phyloP scores from a whole-genome alignment of 1,140 invertebrate species.

The Hestina assimilis region DNA sequence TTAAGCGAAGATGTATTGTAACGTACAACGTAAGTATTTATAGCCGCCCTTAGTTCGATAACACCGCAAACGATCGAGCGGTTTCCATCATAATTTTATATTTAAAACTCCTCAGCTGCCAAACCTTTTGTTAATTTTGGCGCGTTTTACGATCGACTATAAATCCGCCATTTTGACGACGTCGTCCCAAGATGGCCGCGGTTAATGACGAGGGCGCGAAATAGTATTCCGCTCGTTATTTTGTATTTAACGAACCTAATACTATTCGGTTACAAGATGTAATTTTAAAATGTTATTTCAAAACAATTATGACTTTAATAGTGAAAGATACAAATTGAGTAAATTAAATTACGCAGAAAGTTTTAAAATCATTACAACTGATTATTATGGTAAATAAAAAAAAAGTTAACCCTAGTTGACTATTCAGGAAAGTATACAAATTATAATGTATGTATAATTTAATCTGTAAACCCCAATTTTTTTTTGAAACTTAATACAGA shows the following conservation, averaged over 20 bases:
- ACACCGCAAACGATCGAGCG: conserved; percentile 36
- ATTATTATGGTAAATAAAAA: too few species aligned
- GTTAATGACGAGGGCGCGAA: conserved; percentile 29
- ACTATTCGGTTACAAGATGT: background rate
- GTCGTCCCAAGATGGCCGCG: conserved; percentile 35
- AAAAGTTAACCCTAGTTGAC: too few species aligned
- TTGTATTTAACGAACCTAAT: conserved; percentile 27
- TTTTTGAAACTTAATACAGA: too few species aligned
- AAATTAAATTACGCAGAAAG: too few species aligned
- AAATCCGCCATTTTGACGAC: conserved; percentile 45
- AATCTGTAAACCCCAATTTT: too few species aligned
- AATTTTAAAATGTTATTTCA: background rate
- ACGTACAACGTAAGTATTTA: conserved; percentile 23
- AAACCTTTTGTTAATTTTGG: conserved; percentile 68
- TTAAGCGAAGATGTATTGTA: too few species aligned
- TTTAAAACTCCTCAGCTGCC: conserved; percentile 64
- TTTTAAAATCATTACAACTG: too few species aligned
- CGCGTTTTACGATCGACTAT: conserved; percentile 47
- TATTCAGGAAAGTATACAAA: too few species aligned
- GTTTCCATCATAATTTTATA: conserved; percentile 58
- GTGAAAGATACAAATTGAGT: too few species aligned
- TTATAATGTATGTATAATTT: too few species aligned
- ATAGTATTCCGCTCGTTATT: conserved; percentile 22
- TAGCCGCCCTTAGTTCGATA: conserved; percentile 35
- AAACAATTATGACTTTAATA: too few species aligned